phyloP scores from a whole-genome alignment of 2,113 vertebrate species.

The Notarius lentiginosus region DNA sequence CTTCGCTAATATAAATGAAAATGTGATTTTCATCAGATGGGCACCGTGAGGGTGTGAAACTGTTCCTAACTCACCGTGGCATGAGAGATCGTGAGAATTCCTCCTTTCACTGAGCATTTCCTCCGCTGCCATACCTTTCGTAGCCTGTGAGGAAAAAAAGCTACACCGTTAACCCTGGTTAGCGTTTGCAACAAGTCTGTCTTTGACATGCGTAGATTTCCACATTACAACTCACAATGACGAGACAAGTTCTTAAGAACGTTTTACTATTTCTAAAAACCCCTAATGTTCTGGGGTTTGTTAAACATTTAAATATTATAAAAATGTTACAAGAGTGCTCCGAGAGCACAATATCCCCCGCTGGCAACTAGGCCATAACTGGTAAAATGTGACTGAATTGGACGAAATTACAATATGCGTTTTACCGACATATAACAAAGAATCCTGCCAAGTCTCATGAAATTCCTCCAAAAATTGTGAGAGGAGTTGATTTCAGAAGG shows the following conservation, averaged over 20 bases:
- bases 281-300: neutral
- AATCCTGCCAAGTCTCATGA: too few relatives aligned
- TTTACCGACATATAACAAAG: too few relatives aligned
- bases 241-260: neutral
- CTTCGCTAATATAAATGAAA: neutral
- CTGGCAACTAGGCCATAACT: too few relatives aligned
- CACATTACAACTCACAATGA: neutral
- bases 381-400: too few relatives aligned
- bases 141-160: slow-evolving; percentile 61
- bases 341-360: too few relatives aligned
- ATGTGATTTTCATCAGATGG: neutral
- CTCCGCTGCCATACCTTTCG: slow-evolving; percentile 81
- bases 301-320: neutral
- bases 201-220: neutral
- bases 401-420: too few relatives aligned
- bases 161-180: neutral
- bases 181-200: neutral
- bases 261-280: neutral
- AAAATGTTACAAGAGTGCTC: neutral
- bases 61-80: slow-evolving; percentile 71
- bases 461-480: too few relatives aligned
- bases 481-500: too few relatives aligned
- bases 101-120: slow-evolving; percentile 79
- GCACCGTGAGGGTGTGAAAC: neutral
- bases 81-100: slow-evolving; percentile 79